Base-by-base conservation (phyloP, 2,797 vertebrate genomes). In the Malurus leucopterus region DNA sequence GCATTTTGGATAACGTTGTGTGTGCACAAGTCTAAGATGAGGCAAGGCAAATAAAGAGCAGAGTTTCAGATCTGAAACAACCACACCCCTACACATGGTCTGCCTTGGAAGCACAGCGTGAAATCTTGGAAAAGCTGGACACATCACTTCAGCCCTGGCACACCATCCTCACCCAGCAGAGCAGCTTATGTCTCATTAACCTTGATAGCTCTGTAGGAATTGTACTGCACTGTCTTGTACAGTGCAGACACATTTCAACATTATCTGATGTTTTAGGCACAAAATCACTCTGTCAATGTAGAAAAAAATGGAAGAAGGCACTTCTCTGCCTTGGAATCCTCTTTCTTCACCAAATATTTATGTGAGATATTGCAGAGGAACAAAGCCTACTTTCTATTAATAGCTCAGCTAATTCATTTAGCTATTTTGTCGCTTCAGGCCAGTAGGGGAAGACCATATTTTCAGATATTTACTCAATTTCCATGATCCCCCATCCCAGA, bases 111-210 rank as follows among this genome's bases (percentile, higher is more conserved):
- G 59, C 69, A 70, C 26, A 55, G 67, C 43, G 30, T 46, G 76
- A 87, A 88, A 69, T 63, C 63, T 30, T 72, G 79, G 75, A 85
- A 59, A 80, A 80, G 27, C 2, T 75, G 65, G 65, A 62, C 44
- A 41, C 26, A 30, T 86, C 57, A 13, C 46, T 72, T 53, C 40
- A 78, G 65, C 21, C 74, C 57, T 38, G 81, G 58, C 51, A 53
- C 51, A 90, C 63, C 72, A 77, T 0, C 5, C 71, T 90, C 8
- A 26, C 74, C 50, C 81, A 73, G 75, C 58, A 90, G 36, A 80
- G 78, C 32, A 73, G 62, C 84, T 63, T 81, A 67, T 91, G 69
- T 89, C 82, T 87, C 81, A 65, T 89, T 87, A 94, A 91, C 93
- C 82, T 89, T 73, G 88, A 78, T 78, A 89, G 38, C 53, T 87